Evolutionary conservation across 2,797 vertebrate species (phyloP).

Genomic region (Phyllotis vaccarum): DNA sequence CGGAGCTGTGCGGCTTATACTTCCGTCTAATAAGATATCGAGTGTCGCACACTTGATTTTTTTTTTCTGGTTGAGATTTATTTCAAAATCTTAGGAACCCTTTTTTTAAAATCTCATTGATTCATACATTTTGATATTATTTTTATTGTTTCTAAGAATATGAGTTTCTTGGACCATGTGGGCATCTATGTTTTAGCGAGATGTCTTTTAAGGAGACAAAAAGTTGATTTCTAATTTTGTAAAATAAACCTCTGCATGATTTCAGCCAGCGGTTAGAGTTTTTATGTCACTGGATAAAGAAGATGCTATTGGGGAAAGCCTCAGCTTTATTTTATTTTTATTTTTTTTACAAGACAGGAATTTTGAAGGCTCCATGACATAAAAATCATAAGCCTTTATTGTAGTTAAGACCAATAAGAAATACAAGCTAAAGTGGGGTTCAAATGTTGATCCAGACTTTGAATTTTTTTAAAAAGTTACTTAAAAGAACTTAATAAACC

Average conservation of each 20-base stretch:
- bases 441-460: conserved; percentile 38
- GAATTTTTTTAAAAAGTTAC: too few relatives aligned
- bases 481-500: conserved; percentile 13
- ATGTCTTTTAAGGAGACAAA: conserved; percentile 20
- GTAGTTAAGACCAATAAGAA: conserved; percentile 5
- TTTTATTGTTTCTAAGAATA: not conserved
- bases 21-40: not conserved
- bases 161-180: not conserved
- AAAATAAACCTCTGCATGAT: not conserved
- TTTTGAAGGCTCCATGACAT: not conserved
- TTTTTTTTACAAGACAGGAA: not conserved
- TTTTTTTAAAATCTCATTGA: not conserved
- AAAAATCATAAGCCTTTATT: conserved; percentile 6
- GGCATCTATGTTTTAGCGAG: conserved; percentile 14
- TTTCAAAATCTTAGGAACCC: not conserved
- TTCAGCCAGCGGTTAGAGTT: not conserved
- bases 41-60: not conserved
- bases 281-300: conserved; percentile 13
- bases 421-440: not conserved
- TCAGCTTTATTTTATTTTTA: not conserved
- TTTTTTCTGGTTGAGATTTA: conserved; percentile 5
- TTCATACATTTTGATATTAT: conserved; percentile 38
- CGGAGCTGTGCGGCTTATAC: not conserved
- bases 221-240: conserved; percentile 40
- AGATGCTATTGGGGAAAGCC: not conserved